phyloP scores from a whole-genome alignment of 1,140 invertebrate species.

The Halotydeus destructor region DNA sequence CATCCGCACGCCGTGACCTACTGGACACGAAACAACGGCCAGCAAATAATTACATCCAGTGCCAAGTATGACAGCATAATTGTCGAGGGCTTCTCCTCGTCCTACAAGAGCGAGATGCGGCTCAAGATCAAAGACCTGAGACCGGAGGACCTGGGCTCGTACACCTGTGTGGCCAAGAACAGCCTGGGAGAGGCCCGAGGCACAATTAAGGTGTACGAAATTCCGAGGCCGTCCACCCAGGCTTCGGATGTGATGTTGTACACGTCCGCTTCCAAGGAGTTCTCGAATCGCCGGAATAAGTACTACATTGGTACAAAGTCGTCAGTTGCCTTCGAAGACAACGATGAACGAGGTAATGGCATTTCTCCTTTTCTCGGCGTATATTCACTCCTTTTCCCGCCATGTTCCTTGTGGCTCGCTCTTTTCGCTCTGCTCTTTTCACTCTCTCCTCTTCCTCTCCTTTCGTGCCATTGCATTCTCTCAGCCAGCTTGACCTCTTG shows the following conservation, averaged over 20 bases:
- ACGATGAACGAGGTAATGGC: not conserved
- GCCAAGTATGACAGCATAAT: slow-evolving; percentile 16
- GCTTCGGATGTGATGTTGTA: no score
- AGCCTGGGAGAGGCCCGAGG: slow-evolving; percentile 74
- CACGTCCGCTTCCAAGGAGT: no score
- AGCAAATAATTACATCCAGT: slow-evolving; percentile 16
- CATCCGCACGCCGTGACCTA: slow-evolving; percentile 17
- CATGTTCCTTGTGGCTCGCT: no score
- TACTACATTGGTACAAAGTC: not conserved
- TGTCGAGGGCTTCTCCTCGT: slow-evolving; percentile 3
- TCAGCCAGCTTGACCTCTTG: no score
- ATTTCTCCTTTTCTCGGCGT: no score
- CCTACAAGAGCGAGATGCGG: slow-evolving; percentile 15
- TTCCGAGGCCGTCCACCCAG: slow-evolving; percentile 3
- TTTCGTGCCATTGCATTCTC: no score
- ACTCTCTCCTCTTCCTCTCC: no score
- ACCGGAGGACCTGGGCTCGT: slow-evolving; percentile 50
- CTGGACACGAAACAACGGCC: slow-evolving; percentile 14
- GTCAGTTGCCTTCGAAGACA: not conserved
- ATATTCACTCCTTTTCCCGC: no score
- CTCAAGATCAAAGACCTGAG: slow-evolving; percentile 14
- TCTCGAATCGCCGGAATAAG: slow-evolving; percentile 2
- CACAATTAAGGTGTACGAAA: slow-evolving; percentile 55
- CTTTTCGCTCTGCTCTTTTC: no score
- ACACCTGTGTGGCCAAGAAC: slow-evolving; percentile 82